Percentiles rank a stretch among this genome's conserved stretches.
Conservation (phyloP, 1,140 invertebrate species). For the Thaumetopoea pityocampa region DNA sequence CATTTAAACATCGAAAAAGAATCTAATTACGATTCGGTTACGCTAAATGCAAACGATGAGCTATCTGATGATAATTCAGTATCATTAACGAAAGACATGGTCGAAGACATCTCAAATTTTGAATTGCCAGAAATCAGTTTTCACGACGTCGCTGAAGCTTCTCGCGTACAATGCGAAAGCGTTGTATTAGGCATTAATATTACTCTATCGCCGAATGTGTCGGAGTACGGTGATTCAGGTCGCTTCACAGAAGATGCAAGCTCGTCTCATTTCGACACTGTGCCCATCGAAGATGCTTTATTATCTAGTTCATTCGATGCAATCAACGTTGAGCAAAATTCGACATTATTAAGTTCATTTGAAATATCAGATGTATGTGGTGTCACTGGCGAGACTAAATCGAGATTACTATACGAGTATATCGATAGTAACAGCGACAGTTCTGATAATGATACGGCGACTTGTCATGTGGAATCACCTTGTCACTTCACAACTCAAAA, state of each 20-base stretch:
- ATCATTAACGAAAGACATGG: slow-evolving; percentile 29
- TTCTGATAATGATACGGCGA: slow-evolving; percentile 48
- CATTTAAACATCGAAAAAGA: slow-evolving; percentile 42
- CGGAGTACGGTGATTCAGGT: slow-evolving; percentile 58
- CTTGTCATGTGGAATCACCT: slow-evolving; percentile 39
- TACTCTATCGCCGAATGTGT: slow-evolving; percentile 45
- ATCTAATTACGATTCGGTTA: slow-evolving; percentile 46
- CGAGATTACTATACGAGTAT: slow-evolving; percentile 49
- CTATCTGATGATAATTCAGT: slow-evolving; percentile 55
- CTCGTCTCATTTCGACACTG: slow-evolving; percentile 49
- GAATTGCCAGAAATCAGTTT: slow-evolving; percentile 18
- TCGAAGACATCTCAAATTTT: slow-evolving; percentile 15
- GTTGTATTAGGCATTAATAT: slow-evolving; percentile 26
- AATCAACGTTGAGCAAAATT: slow-evolving; percentile 40
- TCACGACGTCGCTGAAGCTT: slow-evolving; percentile 20
- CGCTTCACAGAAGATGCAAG: slow-evolving; percentile 59
- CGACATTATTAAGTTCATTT: slow-evolving; percentile 26
- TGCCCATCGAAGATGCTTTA: slow-evolving; percentile 50
- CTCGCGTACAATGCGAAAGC: slow-evolving; percentile 23
- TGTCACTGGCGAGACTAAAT: slow-evolving; percentile 2
- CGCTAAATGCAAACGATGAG: slow-evolving; percentile 58
- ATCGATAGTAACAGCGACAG: slow-evolving; percentile 57
- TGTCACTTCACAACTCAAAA: slow-evolving; percentile 26
- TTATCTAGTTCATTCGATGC: slow-evolving; percentile 54
- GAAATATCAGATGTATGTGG: slow-evolving; percentile 29